Base-by-base conservation (phyloP, 2,113 vertebrate genomes). In the Jaculus jaculus region DNA sequence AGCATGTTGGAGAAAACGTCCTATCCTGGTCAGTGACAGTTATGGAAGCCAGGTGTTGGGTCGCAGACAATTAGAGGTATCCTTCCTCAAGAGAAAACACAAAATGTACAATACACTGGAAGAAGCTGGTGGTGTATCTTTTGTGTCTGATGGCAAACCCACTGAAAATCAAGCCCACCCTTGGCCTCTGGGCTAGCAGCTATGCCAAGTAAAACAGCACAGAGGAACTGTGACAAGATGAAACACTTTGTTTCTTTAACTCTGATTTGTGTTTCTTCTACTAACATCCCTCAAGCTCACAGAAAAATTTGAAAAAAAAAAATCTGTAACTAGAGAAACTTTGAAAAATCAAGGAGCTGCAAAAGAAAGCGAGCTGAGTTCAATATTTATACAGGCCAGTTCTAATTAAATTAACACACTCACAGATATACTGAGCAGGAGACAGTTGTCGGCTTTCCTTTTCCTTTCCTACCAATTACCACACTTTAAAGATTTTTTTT, bases 361-460 rank as follows among this genome's bases (percentile, higher is more conserved):
- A 89, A 97, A 96, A 96, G 68, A 97, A 97, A 97, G 94, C 90
- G 82, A 96, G 97, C 90, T 69, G 0, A 96, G 68, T 98, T 97
- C 95, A 97, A 94, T 97, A 97, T 97, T 98, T 98, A 96, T 95
- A 97, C 60, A 97, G 77, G 51, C 18, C 60, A 95, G 39, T 58
- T 96, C 87, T 97, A 97, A 98, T 97, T 97, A 97, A 98, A 98
- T 97, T 96, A 98, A 90, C 54, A 92, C 72, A 58, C 24, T 89
- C 86, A 74, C 6, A 60, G 92, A 95, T 95, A 85, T 84, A 63
- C 93, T 92, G 54, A 61, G 77, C 65, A 91, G 74, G 92, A 91
- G 95, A 93, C 47, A 95, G 34, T 60, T 94, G 78, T 73, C 32
- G 68, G 34, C 54, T 51, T 95, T 54, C 84, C 88, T 95, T 77